A percentile compares a stretch with the other conserved stretches of the same genome.
phyloP scores from a whole-genome alignment of 30 jellyfish, hydroid and myxozoan genomes.

The Hydra vulgaris region DNA sequence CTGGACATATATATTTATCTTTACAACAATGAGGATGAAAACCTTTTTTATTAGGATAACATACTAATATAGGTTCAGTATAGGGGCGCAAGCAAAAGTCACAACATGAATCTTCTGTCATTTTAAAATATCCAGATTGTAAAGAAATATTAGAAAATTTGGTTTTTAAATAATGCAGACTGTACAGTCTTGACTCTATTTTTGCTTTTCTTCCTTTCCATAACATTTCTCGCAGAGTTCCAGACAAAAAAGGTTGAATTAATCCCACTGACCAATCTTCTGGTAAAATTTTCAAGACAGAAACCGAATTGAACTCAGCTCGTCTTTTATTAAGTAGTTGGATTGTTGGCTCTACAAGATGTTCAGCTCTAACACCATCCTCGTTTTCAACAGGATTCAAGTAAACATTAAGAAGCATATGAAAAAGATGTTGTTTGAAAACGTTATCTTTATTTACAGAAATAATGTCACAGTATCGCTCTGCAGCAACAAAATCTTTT shows the following conservation, averaged over 20 bases:
- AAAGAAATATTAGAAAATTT: conserved; percentile 28
- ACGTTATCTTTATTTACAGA: conserved; percentile 41
- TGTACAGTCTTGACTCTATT: conserved; percentile 39
- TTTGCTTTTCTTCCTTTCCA: conserved; percentile 26
- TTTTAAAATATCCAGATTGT: conserved; percentile 48
- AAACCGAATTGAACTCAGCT: conserved; percentile 51
- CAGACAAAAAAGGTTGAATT: conserved; percentile 50
- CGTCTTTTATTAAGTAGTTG: conserved; percentile 55
- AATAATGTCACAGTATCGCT: conserved; percentile 50
- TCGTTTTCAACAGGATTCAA: conserved; percentile 24
- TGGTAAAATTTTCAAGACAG: conserved; percentile 65
- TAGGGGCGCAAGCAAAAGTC: conserved; percentile 75
- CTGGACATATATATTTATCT: conserved; percentile 64
- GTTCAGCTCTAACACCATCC: conserved; percentile 13
- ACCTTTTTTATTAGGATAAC: conserved; percentile 70
- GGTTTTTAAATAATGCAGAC: conserved; percentile 51
- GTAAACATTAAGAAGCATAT: conserved; percentile 39
- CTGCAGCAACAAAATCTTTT: conserved; percentile 86
- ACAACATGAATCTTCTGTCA: conserved; percentile 69
- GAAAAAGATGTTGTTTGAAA: conserved; percentile 37
- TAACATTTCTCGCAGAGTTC: conserved; percentile 56
- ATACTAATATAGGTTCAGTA: conserved; percentile 57
- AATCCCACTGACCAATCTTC: conserved; percentile 83
- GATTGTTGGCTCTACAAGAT: conserved; percentile 47
- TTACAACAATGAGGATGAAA: conserved; percentile 72